Evolutionary conservation across 2,888 invertebrate species (phyloP).

Genomic region (Lacanobia wlatinum): DNA sequence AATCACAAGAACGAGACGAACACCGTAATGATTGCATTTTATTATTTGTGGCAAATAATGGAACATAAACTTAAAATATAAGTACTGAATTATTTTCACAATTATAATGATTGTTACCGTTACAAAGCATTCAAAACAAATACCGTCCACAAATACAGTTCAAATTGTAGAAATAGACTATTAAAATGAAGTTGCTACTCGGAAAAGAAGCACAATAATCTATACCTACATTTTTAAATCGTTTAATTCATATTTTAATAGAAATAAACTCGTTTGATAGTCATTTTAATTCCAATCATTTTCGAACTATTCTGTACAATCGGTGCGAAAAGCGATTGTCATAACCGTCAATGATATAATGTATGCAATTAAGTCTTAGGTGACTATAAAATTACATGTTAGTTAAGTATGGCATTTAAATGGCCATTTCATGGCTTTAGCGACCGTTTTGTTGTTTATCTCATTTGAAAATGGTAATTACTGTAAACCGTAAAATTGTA

Average conservation of each 20-base stretch:
- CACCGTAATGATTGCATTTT: slow-evolving; percentile 12
- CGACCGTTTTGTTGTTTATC: slow-evolving; percentile 4
- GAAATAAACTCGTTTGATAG: slow-evolving; percentile 15
- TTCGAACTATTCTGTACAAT: slow-evolving; percentile 4
- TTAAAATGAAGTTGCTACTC: background rate
- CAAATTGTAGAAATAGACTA: background rate
- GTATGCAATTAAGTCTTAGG: background rate
- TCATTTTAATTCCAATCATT: slow-evolving; percentile 9
- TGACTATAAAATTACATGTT: background rate
- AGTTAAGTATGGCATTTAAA: slow-evolving; percentile 12
- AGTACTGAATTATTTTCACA: background rate
- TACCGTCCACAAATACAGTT: background rate
- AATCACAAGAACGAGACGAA: slow-evolving; percentile 49
- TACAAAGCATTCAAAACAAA: background rate
- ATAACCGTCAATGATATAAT: background rate
- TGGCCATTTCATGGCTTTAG: background rate
- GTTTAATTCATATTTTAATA: background rate
- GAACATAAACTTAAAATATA: background rate
- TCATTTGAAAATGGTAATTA: slow-evolving; percentile 7
- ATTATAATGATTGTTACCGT: background rate
- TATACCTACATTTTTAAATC: background rate
- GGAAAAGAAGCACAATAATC: background rate
- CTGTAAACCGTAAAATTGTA: slow-evolving; percentile 1
- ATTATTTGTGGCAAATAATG: background rate
- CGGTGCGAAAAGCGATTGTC: slow-evolving; percentile 30